phyloP scores from a whole-genome alignment of 2,113 vertebrate genomes.

The Toxotes jaculatrix region DNA sequence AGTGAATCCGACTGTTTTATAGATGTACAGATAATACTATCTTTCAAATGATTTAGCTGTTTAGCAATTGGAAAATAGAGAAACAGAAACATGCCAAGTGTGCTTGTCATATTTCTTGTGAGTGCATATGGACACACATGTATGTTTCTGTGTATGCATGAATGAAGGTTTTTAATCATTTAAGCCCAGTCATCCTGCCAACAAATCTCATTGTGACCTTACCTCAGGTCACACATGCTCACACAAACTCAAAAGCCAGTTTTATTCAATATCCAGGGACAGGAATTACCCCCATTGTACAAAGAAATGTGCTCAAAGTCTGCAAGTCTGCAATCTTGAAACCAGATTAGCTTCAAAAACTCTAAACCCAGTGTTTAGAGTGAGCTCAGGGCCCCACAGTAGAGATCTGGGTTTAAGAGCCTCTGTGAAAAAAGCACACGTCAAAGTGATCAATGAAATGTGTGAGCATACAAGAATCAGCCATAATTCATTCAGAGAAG shows the following conservation, averaged over 20 bases:
- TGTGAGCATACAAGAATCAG: conserved; percentile 43
- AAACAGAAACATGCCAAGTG: neutral
- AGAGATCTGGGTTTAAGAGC: neutral
- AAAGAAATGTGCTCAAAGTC: conserved; percentile 18
- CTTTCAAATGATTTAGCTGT: neutral
- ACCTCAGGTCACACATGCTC: neutral
- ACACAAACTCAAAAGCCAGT: neutral
- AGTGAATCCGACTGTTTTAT: neutral
- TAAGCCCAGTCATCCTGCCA: neutral
- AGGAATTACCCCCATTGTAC: neutral
- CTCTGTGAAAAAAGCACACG: conserved; percentile 20
- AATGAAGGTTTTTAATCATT: neutral
- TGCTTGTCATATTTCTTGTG: neutral
- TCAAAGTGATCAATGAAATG: conserved; percentile 68
- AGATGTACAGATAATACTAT: neutral
- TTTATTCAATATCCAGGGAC: conserved; percentile 8
- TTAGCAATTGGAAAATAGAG: neutral
- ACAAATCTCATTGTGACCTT: conserved; percentile 10
- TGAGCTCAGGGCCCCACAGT: neutral
- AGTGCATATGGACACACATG: neutral
- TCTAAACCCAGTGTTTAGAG: conserved; percentile 9
- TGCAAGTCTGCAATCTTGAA: conserved; percentile 39
- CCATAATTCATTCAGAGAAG: conserved; percentile 60
- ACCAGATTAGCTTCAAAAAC: conserved; percentile 31
- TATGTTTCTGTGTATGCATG: neutral